Conservation (phyloP, 1,140 invertebrate genomes). For the Paraescarpia echinospica region DNA sequence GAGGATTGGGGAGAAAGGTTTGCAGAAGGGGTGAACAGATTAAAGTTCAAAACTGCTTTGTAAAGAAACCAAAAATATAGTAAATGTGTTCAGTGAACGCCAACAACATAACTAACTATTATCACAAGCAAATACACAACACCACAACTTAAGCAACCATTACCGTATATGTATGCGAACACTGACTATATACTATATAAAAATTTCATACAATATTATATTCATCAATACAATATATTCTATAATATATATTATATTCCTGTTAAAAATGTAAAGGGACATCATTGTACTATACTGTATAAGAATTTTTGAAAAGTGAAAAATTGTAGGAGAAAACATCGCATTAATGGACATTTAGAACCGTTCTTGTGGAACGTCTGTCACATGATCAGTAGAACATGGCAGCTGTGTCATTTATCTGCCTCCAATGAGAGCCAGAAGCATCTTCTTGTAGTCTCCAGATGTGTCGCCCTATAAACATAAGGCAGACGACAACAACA, state of each 20-base stretch:
- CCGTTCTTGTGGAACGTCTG: not conserved
- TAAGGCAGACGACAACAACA: not conserved
- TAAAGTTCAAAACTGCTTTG: not conserved
- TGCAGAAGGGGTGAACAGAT: not conserved
- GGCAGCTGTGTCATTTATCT: not conserved
- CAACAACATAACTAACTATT: not conserved
- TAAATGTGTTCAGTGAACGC: not conserved
- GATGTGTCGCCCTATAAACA: constrained; percentile 11
- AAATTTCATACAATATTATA: not conserved
- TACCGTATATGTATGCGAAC: not conserved
- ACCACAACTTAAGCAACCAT: not conserved
- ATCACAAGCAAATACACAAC: not conserved
- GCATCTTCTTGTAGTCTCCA: constrained; percentile 14
- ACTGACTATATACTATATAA: not conserved
- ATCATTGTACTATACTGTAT: not conserved
- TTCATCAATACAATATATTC: not conserved
- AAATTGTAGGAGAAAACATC: not conserved
- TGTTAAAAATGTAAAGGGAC: not conserved
- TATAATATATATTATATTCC: not conserved
- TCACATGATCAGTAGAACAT: not conserved
- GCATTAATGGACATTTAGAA: not conserved
- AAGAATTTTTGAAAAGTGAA: not conserved
- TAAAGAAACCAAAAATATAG: not conserved
- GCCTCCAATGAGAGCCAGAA: not conserved
- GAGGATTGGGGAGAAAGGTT: too few species aligned